Percentiles rank a stretch among this genome's conserved stretches.
phyloP scores from a whole-genome alignment of 2,888 invertebrate genomes.

The Julus scanicus region DNA sequence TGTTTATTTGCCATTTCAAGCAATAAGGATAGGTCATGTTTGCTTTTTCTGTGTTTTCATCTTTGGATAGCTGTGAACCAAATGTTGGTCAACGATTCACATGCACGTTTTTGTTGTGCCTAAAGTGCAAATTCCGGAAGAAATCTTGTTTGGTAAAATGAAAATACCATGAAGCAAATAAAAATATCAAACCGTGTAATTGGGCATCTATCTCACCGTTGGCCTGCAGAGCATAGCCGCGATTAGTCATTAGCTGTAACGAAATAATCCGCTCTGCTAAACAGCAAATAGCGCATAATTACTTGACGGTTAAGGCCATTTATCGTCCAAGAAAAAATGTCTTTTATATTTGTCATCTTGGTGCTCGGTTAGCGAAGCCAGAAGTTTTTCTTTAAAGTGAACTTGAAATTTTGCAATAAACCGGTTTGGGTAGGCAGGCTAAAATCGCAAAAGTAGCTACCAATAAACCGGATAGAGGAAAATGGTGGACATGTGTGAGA shows the following conservation, averaged over 20 bases:
- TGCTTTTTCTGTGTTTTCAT: too few relatives aligned
- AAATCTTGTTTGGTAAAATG: too few relatives aligned
- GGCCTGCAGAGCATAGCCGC: background rate
- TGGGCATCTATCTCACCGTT: background rate
- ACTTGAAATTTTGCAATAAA: background rate
- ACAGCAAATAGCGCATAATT: background rate
- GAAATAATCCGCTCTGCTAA: background rate
- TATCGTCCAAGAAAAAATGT: background rate
- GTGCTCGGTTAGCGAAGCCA: background rate
- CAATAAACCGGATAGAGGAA: background rate
- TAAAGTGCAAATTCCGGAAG: too few relatives aligned
- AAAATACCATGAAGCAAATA: background rate
- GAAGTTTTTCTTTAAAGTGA: background rate
- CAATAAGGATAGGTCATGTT: too few relatives aligned
- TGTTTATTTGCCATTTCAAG: too few relatives aligned
- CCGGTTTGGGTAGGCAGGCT: background rate
- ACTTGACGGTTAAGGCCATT: background rate
- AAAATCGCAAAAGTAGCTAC: slow-evolving; percentile 33
- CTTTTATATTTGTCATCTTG: slow-evolving; percentile 10
- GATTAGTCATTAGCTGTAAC: background rate
- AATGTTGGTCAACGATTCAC: too few relatives aligned
- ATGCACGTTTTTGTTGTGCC: too few relatives aligned
- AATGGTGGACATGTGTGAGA: background rate
- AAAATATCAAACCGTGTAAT: slow-evolving; percentile 3
- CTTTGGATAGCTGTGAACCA: too few relatives aligned